Evolutionary conservation across 37 sponge, comb jelly and placozoan genomes (phyloP), one percentile per base, ranked within the genome.

Genomic region (Petrosia ficiformis): DNA sequence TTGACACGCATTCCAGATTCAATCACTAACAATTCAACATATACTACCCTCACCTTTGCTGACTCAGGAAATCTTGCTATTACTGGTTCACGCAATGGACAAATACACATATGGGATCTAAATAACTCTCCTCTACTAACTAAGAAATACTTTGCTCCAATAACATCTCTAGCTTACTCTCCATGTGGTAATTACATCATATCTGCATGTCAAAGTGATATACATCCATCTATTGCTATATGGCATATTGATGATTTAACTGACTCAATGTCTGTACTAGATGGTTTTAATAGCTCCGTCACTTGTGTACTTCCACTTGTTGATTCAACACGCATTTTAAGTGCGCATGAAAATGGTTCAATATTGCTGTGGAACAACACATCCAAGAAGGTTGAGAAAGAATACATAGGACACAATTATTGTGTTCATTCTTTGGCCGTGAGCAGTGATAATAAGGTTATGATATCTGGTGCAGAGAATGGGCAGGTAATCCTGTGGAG

Each of bases 31-130:
- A 48, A 48, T 48, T 14, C 54, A 48, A 14, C 14, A 8, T 3
- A 39, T 35, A 43, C 30, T 3, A 63, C 68, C n/a, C 24, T 69
- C n/a, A 30, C 32, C 24, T 30, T 32, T 64, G 77, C 42, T 36
- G 77, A 83, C n/a, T 21, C 59, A 0, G 89, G 89, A 2, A 37
- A 65, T 25, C 84, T 89, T 14, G 72, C 38, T 5, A 31, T 91
- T 24, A 77, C 82, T 4, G 86, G 87, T 19, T 58, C 71, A 8
- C 35, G 34, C 0, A 78, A 81, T 40, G 56, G 33, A 29, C 42
- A 44, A 21, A 26, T 90, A 39, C 34, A 65, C 30, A 65, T 90
- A 29, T 90, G 91, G 91, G 87, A 90, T 66, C 68, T 85, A 28
- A 38, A 35, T 1, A 80, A 60, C 3, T 56, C 65, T 8, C 77